A percentile compares a stretch with the other conserved stretches of the same genome.
Conservation (phyloP, 2,888 invertebrate genomes). For the Sturmia bella region DNA sequence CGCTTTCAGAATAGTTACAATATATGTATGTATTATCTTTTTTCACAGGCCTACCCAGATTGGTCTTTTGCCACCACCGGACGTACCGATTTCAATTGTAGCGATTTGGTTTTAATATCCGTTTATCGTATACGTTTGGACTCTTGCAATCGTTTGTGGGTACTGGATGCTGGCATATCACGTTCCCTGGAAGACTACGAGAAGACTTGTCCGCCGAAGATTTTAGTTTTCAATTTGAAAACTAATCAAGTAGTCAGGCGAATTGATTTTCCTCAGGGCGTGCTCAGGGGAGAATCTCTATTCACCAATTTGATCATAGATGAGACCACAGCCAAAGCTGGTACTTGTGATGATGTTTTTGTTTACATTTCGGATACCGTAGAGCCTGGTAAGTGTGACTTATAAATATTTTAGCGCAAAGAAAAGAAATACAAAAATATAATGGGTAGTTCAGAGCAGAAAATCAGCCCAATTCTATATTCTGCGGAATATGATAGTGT, state of each 20-base stretch:
- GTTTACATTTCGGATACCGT: conserved; percentile 92
- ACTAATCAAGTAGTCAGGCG: conserved; percentile 84
- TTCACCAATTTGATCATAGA: conserved; percentile 91
- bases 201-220: conserved; percentile 89
- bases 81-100: conserved; percentile 88
- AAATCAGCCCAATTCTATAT: no score
- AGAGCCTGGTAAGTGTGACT: conserved; percentile 86
- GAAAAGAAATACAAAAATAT: no score
- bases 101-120: conserved; percentile 88
- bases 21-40: no score
- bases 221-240: conserved; percentile 89
- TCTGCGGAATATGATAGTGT: no score
- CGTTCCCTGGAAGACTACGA: conserved; percentile 85
- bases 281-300: conserved; percentile 88
- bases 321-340: conserved; percentile 85
- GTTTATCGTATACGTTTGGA: conserved; percentile 90
- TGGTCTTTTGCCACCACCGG: conserved; percentile 90
- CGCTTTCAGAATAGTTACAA: no score
- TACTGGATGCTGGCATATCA: conserved; percentile 87
- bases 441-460: no score
- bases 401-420: no score
- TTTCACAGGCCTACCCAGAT: conserved; percentile 86
- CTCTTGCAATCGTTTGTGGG: conserved; percentile 92
- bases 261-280: conserved; percentile 88
- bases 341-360: conserved; percentile 89